phyloP scores from a whole-genome alignment of 2,888 invertebrate species.

The Eristalinus sepulchralis region DNA sequence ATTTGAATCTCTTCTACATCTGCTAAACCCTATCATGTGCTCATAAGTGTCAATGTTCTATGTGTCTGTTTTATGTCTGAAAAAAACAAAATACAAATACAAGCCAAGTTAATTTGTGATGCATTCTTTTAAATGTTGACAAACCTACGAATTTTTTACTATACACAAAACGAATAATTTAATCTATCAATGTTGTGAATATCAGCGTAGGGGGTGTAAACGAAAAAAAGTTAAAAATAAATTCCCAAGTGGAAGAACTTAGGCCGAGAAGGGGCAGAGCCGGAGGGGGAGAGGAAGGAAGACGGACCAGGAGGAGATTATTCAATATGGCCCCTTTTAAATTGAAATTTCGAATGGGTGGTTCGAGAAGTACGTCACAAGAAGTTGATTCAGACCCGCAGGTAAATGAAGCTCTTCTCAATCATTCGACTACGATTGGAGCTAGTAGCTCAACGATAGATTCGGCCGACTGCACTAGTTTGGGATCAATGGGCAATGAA shows the following conservation, averaged over 20 bases:
- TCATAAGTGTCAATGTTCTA: slow-evolving; percentile 67
- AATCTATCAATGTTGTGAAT: slow-evolving; percentile 57
- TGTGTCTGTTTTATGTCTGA: slow-evolving; percentile 62
- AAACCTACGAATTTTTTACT: slow-evolving; percentile 25
- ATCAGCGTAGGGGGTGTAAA: slow-evolving; percentile 44
- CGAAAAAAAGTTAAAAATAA: slow-evolving; percentile 55
- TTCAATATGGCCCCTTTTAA: slow-evolving; percentile 80
- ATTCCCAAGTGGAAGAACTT: slow-evolving; percentile 66
- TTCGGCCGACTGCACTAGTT: slow-evolving; percentile 79
- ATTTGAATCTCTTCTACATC: slow-evolving; percentile 66
- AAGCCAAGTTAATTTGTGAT: slow-evolving; percentile 21
- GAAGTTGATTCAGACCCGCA: slow-evolving; percentile 80
- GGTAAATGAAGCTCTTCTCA: slow-evolving; percentile 79
- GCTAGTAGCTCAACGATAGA: slow-evolving; percentile 80
- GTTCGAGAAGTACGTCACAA: slow-evolving; percentile 81
- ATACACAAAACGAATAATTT: slow-evolving; percentile 12
- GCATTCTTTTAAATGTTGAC: slow-evolving; percentile 57
- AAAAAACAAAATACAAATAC: slow-evolving; percentile 26
- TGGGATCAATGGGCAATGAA: slow-evolving; percentile 79
- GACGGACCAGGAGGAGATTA: slow-evolving; percentile 52
- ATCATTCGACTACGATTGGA: slow-evolving; percentile 76
- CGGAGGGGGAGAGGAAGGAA: slow-evolving; percentile 57
- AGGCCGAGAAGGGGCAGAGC: slow-evolving; percentile 61
- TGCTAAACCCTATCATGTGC: slow-evolving; percentile 61
- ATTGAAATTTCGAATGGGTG: slow-evolving; percentile 81